phyloP scores from a whole-genome alignment of 2,113 vertebrate genomes.

The Urocitellus parryii region DNA sequence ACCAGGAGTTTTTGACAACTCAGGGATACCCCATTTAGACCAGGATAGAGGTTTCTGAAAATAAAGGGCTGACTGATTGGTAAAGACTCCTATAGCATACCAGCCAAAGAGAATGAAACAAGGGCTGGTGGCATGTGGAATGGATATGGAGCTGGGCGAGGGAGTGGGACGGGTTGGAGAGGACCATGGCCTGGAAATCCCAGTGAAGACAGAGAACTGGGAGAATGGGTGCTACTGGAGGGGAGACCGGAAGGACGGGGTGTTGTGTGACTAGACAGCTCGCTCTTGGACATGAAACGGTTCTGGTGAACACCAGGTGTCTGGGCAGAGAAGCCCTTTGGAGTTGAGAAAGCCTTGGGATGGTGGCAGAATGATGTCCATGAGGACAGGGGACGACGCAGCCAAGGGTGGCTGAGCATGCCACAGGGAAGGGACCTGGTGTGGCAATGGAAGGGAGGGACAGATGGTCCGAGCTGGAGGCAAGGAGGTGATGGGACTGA shows the following conservation, averaged over 20 bases:
- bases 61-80: not conserved
- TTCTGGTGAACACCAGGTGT: not conserved
- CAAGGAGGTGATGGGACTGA: not conserved
- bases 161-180: not conserved
- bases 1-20: conserved; percentile 3
- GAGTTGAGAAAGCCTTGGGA: not conserved
- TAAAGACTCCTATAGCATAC: not conserved
- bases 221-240: not conserved
- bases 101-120: not conserved
- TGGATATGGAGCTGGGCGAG: not conserved
- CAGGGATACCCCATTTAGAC: not conserved
- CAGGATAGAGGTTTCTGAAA: not conserved
- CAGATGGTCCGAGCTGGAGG: not conserved
- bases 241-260: not conserved
- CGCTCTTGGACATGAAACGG: not conserved
- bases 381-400: not conserved
- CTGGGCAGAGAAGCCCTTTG: not conserved
- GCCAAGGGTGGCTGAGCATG: too few species aligned
- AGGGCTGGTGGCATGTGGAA: not conserved
- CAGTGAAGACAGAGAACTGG: not conserved
- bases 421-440: not conserved
- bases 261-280: not conserved
- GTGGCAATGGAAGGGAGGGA: too few species aligned
- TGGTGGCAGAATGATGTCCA: not conserved
- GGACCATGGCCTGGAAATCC: not conserved